Evolutionary conservation across 1,140 invertebrate genomes (phyloP).

Genomic region (Anastrepha ludens): DNA sequence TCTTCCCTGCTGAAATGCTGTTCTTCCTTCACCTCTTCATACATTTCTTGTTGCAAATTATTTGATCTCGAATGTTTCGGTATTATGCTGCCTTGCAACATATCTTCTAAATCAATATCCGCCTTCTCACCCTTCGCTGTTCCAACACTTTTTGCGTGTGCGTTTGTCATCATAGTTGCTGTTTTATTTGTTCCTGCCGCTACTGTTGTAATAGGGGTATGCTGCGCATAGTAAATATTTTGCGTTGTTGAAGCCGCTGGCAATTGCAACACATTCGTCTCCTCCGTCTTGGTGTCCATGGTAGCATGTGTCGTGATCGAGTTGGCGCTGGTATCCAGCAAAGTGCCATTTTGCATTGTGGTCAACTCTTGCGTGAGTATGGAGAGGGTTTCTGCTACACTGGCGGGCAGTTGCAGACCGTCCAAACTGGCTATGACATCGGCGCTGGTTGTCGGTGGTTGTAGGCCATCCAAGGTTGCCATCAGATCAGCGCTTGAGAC

Average conservation of each 20-base stretch:
- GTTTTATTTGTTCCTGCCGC: not conserved
- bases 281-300: constrained; percentile 27
- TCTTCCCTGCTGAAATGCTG: not conserved
- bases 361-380: not conserved
- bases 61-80: constrained; percentile 43
- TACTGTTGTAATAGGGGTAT: constrained; percentile 18
- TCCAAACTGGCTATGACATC: constrained; percentile 37
- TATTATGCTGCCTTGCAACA: constrained; percentile 55
- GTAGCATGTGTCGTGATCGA: constrained; percentile 22
- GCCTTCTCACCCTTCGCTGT: not conserved
- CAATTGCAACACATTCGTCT: constrained; percentile 25
- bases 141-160: not conserved
- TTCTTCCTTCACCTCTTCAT: not conserved
- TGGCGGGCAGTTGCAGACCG: constrained; percentile 19
- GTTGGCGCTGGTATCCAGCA: not conserved
- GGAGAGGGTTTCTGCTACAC: constrained; percentile 15
- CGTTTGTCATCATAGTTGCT: not conserved
- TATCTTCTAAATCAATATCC: constrained; percentile 55
- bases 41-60: not conserved
- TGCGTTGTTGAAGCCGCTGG: not conserved
- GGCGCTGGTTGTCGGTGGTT: constrained; percentile 31
- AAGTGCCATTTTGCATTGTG: not conserved
- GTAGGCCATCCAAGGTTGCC: constrained; percentile 16
- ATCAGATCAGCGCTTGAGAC: constrained; percentile 24
- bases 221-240: not conserved